Percentiles rank a stretch among this genome's conserved stretches.
Evolutionary conservation across 2,113 vertebrate genomes (phyloP).

Genomic region (Archilochus colubris): DNA sequence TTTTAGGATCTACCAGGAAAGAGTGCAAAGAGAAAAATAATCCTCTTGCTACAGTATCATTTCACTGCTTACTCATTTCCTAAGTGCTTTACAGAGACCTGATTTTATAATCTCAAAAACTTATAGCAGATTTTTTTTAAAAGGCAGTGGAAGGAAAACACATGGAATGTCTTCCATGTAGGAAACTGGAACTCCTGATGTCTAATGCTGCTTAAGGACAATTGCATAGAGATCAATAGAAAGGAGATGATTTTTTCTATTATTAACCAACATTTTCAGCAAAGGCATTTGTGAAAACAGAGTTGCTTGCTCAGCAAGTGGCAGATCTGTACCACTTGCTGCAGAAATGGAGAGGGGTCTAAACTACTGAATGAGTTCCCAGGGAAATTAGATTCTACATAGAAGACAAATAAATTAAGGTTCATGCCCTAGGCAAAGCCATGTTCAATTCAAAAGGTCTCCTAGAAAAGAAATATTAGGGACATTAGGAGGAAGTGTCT

Average conservation of each 20-base stretch:
- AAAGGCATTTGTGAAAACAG: neutral
- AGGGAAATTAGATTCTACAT: neutral
- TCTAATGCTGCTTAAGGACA: no score
- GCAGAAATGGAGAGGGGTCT: neutral
- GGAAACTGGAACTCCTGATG: neutral
- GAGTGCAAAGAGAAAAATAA: neutral
- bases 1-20: neutral
- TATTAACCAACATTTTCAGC: neutral
- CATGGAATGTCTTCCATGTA: neutral
- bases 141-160: neutral
- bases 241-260: neutral
- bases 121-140: neutral
- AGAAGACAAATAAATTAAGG: neutral
- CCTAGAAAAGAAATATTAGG: neutral
- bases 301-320: rapidly evolving
- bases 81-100: neutral
- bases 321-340: neutral
- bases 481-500: neutral
- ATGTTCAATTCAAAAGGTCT: rapidly evolving
- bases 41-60: neutral
- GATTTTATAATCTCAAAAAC: neutral
- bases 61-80: neutral
- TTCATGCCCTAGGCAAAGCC: neutral
- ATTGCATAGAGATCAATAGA: neutral
- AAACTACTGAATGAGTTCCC: neutral